A percentile compares a stretch with the other conserved stretches of the same genome.
Conservation (phyloP, 2,113 vertebrate species). For the Falco punctatus region DNA sequence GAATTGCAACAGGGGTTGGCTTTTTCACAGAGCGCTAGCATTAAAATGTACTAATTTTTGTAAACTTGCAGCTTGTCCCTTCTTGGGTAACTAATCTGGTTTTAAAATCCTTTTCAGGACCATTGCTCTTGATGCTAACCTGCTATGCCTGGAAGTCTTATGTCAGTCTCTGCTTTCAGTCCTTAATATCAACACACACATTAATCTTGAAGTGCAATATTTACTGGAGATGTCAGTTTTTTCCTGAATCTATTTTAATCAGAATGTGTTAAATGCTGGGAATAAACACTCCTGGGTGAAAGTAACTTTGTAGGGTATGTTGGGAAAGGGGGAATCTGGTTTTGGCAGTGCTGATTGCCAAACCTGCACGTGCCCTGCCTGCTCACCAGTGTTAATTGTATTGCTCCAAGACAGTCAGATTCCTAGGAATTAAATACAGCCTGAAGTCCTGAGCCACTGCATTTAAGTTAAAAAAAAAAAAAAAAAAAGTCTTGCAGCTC, state of each 20-base stretch:
- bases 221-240: constrained; percentile 13
- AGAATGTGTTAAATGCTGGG: constrained; percentile 30
- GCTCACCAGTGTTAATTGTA: neutral
- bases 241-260: constrained; percentile 25
- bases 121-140: constrained; percentile 35
- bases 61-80: constrained; percentile 56
- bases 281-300: constrained; percentile 22
- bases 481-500: neutral
- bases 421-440: neutral
- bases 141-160: constrained; percentile 25
- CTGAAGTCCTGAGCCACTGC: neutral
- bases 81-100: constrained; percentile 53
- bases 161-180: constrained; percentile 28
- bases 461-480: neutral
- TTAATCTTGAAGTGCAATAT: constrained; percentile 61
- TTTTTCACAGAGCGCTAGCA: constrained; percentile 35
- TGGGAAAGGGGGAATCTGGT: neutral
- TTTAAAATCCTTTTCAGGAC: constrained; percentile 39
- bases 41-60: constrained; percentile 57
- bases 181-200: neutral
- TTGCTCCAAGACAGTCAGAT: neutral
- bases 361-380: neutral
- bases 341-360: neutral
- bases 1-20: constrained; percentile 15
- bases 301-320: neutral